These are phyloP conservation scores for Irena cyanogastra DNA, from an alignment of 2,113 vertebrate genomes.

Conservation along the genomic window DNA sequence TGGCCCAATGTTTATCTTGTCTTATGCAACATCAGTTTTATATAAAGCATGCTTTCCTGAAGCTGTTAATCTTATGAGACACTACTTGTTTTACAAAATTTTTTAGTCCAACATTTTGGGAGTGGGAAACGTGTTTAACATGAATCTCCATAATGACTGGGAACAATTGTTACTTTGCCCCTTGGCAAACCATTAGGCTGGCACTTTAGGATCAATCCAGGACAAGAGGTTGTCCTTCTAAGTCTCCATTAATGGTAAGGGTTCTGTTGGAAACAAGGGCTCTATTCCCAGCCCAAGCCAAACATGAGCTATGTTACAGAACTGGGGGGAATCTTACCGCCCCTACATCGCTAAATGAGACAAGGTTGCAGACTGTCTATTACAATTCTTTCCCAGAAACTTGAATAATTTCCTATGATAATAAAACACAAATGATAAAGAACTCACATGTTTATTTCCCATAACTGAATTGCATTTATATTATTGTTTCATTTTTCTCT, in stretches of 20 bases:
- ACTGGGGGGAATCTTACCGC: background rate
- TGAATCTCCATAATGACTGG: background rate
- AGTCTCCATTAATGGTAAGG: background rate
- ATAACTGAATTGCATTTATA: background rate
- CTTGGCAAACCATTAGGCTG: background rate
- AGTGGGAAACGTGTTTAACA: background rate
- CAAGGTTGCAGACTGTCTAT: background rate
- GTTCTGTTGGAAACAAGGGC: background rate
- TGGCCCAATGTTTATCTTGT: background rate
- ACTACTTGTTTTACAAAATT: background rate
- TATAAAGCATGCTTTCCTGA: background rate
- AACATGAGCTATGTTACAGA: background rate
- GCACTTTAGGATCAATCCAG: background rate
- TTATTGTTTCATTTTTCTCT: background rate
- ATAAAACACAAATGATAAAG: background rate
- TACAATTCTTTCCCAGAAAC: background rate
- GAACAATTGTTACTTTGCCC: background rate
- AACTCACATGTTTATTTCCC: background rate
- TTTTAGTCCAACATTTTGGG: background rate
- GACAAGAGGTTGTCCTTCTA: background rate
- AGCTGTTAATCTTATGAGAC: background rate
- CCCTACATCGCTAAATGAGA: background rate
- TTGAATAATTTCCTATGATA: background rate
- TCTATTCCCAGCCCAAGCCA: background rate
- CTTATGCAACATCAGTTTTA: slow-evolving; percentile 4